phyloP scores from a whole-genome alignment of 2,888 invertebrate genomes.

The Diaprepes abbreviatus region DNA sequence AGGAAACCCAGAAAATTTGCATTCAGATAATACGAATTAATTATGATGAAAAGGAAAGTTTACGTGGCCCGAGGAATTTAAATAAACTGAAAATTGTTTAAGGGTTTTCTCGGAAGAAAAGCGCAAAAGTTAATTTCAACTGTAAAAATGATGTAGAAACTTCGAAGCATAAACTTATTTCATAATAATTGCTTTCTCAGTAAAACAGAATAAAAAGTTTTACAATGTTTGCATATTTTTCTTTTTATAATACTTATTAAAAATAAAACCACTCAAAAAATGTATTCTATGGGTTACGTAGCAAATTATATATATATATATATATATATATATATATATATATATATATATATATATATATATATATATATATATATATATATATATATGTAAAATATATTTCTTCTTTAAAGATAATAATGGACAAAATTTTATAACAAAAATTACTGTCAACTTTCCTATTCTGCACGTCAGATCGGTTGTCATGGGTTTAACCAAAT shows the following conservation, averaged over 20 bases:
- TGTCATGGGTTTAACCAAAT: no score
- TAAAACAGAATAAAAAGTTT: conserved; percentile 1
- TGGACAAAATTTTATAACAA: no score
- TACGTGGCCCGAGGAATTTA: conserved; percentile 38
- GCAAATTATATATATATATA: no score
- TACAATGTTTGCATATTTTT: background rate
- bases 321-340: no score
- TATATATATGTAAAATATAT: no score
- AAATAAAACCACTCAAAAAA: no score
- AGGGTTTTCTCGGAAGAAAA: conserved; percentile 19
- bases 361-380: no score
- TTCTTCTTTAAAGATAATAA: no score
- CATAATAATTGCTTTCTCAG: background rate
- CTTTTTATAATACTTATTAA: background rate
- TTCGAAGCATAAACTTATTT: conserved; percentile 3
- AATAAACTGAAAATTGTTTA: conserved; percentile 41
- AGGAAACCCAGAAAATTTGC: conserved; percentile 33
- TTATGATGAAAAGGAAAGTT: conserved; percentile 42
- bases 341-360: no score
- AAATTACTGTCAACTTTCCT: no score
- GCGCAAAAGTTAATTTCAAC: conserved; percentile 40
- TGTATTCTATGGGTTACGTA: no score
- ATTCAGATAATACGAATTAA: conserved; percentile 45
- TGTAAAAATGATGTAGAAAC: conserved; percentile 14
- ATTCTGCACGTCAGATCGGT: no score